Evolutionary conservation across 2,113 vertebrate species (phyloP), one percentile per base, ranked within the genome.

Genomic region (Trichomycterus rosablanca): DNA sequence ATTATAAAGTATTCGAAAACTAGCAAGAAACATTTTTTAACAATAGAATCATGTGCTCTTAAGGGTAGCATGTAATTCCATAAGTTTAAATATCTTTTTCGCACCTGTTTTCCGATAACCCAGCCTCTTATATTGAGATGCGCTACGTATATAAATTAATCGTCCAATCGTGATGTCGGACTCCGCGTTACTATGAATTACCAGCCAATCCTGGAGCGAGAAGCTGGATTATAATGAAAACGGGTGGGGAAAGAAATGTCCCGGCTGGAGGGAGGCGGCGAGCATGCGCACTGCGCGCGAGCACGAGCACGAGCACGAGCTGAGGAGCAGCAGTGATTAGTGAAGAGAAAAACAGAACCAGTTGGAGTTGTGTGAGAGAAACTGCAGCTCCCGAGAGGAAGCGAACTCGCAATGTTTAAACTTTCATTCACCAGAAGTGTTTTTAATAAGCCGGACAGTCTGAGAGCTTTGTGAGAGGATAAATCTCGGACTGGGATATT

Each of bases 271-370:
- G 24, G 22, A 50, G 23, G 52, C 53, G 1, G 56, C 72, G 72
- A 65, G 83, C 71, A 66, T 82, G 80, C 81, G 80, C 77, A 67
- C 1, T 51, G 71, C 67, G 70, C 72, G 72, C 43, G 43, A 14
- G 61, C 58, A 67, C 77, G 78, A 56, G 70, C 72, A 68, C 43
- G 43, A 14, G 61, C 58, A 67, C 77, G 78, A 56, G 32, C 18
- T 52, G 67, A 80, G 80, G 40, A 71, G 78, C 72, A 61, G 82
- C 83, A 81, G 78, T 84, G 83, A 85, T 87, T 88, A 86, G 70
- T 49, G 24, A 34, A 1, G 19, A 22, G 8, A 16, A 54, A 14
- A 35, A 79, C 71, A 54, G 42, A 46, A 32, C 26, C 35, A 22
- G 20, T 2, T 18, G 40, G 70, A 83, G 70, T 81, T 81, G 57